Base-by-base conservation (phyloP, 1,140 invertebrate species). In the Camponotus pennsylvanicus region DNA sequence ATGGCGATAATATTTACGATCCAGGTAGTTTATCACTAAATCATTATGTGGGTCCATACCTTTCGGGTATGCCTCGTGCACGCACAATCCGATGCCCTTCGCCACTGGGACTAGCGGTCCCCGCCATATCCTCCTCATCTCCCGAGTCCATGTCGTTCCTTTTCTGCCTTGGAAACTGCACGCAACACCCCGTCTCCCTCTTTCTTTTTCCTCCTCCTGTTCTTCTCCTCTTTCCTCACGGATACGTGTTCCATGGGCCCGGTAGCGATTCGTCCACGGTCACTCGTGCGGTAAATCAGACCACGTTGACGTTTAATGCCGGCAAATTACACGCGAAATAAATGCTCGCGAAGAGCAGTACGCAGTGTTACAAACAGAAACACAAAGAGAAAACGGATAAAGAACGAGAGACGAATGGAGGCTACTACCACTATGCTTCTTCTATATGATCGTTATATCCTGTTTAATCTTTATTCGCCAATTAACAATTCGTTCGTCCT, bases 251-350 rank as follows among this genome's bases (percentile, higher is more conserved):
- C 87, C 89, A 86, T 87, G 89, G 91, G 66, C 89, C 92, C 94
- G 84, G 93, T 94, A 94, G 93, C 93, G 90, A 94, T 94, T 94
- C 92, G 93, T 93, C 91, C 92, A 92, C 89, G 92, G 91, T 93
- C 90, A 86, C 90, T 91, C 91, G 91, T 90, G 92, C 92, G 93
- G 93, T 95, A 95, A 95, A 95, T 95, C 94, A 95, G 93, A 82
- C 91, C 91, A 90, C 89, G 89, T 89, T 93, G 94, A 94, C 93
- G 92, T 94, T 95, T 94, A 94, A 94, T 94, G 88, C 93, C 93
- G 90, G 93, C 94, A 94, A 94, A 95, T 95, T 95, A 94, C 93
- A 93, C 93, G 94, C 92, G 92, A 94, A 95, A 94, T 94, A 94
- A 95, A 95, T 94, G 93, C 90, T 79, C 87, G 77, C 88, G 71